Evolutionary conservation across 2,888 invertebrate species (phyloP).

Genomic region (Heliconius aoede): DNA sequence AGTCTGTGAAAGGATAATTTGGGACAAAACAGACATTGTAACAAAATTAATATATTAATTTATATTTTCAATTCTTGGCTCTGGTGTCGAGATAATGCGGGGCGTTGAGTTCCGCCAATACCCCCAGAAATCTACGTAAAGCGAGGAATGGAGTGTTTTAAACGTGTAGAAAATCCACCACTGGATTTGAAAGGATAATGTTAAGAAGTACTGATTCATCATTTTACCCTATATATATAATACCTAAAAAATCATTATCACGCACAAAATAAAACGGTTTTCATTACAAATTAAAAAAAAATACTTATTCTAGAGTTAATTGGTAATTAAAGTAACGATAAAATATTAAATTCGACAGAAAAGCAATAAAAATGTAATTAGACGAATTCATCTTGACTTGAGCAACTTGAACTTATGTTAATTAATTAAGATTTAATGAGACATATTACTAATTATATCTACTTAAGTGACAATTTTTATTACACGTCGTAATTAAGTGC

Average conservation of each 20-base stretch:
- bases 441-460: conserved; percentile 22
- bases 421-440: conserved; percentile 31
- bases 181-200: too few relatives aligned
- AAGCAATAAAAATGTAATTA: conserved; percentile 33
- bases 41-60: too few relatives aligned
- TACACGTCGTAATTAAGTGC: conserved; percentile 4
- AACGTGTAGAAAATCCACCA: too few relatives aligned
- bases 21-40: neutral
- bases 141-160: too few relatives aligned
- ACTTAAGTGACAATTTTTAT: conserved; percentile 19
- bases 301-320: conserved; percentile 3
- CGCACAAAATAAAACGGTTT: neutral
- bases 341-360: conserved; percentile 4
- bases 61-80: too few relatives aligned
- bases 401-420: conserved; percentile 6
- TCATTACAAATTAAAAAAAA: too few relatives aligned
- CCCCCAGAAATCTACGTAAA: too few relatives aligned
- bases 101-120: too few relatives aligned
- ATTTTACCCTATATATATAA: neutral
- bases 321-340: neutral
- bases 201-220: too few relatives aligned
- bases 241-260: neutral
- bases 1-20: neutral
- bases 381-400: conserved; percentile 1
- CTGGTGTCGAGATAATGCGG: too few relatives aligned